Conservation (phyloP, 2,888 invertebrate species). For the Ophioninae sp. region DNA sequence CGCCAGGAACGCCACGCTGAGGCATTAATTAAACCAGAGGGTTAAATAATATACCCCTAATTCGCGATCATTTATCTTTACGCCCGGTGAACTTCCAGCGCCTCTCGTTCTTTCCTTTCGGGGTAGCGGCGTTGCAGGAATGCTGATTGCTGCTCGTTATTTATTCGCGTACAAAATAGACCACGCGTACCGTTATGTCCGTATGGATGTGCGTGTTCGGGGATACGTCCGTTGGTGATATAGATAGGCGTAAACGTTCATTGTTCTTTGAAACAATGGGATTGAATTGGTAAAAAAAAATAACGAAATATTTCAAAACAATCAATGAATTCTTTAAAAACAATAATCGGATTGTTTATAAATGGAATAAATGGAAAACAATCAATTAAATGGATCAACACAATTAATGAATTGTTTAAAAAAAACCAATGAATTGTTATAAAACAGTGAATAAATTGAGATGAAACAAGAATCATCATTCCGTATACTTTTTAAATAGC, state of each 20-base stretch:
- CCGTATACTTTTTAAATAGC: neutral
- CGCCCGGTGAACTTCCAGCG: slow-evolving; percentile 23
- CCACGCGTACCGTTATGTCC: neutral
- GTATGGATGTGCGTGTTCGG: neutral
- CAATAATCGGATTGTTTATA: too few relatives aligned
- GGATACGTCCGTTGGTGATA: too few relatives aligned
- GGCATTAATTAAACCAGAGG: slow-evolving; percentile 70
- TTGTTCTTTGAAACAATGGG: too few relatives aligned
- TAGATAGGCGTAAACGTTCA: too few relatives aligned
- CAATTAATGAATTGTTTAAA: too few relatives aligned
- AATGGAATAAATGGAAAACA: too few relatives aligned
- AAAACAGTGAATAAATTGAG: too few relatives aligned
- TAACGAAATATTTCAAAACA: too few relatives aligned
- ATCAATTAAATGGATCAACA: too few relatives aligned
- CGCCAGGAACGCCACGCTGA: slow-evolving; percentile 43
- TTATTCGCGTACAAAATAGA: slow-evolving; percentile 38
- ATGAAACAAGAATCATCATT: neutral
- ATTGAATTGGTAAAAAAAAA: too few relatives aligned
- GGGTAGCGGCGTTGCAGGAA: slow-evolving; percentile 46
- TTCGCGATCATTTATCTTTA: slow-evolving; percentile 64
- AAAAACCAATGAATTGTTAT: too few relatives aligned
- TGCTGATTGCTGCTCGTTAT: slow-evolving; percentile 59
- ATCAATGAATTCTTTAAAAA: too few relatives aligned
- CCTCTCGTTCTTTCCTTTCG: slow-evolving; percentile 12
- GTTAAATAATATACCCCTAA: slow-evolving; percentile 71